A percentile compares a stretch with the other conserved stretches of the same genome.
These are phyloP conservation scores for Lagopus muta DNA, from an alignment of 2,113 vertebrate species.

Conservation along the genomic window DNA sequence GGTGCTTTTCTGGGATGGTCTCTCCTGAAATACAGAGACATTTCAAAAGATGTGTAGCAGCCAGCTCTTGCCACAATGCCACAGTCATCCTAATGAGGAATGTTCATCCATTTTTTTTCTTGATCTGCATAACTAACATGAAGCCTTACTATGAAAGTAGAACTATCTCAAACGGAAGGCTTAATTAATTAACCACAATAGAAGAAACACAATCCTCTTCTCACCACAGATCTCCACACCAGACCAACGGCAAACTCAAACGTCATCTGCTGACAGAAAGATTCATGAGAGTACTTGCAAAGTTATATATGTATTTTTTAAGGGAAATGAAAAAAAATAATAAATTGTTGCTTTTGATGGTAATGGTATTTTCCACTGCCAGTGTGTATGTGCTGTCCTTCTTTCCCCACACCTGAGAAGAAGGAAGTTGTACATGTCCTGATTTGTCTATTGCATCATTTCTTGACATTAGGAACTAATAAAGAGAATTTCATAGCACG, in stretches of 20 bases:
- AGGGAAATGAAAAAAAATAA: background rate
- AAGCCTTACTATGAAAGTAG: background rate
- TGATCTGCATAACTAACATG: background rate
- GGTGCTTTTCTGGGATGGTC: background rate
- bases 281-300: background rate
- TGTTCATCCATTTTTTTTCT: background rate
- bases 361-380: background rate
- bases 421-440: background rate
- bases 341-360: background rate
- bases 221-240: background rate
- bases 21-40: background rate
- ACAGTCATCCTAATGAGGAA: background rate
- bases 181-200: background rate
- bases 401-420: background rate
- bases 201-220: background rate
- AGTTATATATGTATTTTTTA: background rate
- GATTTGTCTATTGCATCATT: no score
- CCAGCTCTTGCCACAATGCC: background rate
- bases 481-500: accelerated
- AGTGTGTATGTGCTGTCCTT: no score
- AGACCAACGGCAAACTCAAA: background rate
- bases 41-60: background rate
- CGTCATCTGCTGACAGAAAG: background rate
- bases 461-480: background rate
- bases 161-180: background rate